Base-by-base conservation (phyloP, 64 coral and sea anemone species). In the Montipora capricornis region DNA sequence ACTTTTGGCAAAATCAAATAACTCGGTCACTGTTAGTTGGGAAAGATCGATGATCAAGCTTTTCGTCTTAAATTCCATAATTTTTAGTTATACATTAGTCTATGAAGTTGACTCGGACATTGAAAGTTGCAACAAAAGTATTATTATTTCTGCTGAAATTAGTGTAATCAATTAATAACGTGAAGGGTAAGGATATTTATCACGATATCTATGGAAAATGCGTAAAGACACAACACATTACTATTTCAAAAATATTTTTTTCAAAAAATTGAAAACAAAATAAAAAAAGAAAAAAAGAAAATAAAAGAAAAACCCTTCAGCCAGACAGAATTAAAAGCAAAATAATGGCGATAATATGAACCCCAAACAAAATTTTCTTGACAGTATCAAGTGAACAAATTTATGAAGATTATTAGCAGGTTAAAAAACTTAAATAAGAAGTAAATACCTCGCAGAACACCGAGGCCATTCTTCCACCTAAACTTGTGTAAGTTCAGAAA, bases 361-460 rank as follows among this genome's bases (percentile, higher is more conserved):
- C 52, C 52, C 52, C 52, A 55, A 55, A 5, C 52, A 55, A 55
- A 55, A 7, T 10, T 5, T 55, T 55, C 10, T 0, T 55, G 52
- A 55, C 5, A 10, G 52, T 55, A 55, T 55, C 52, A 55, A 0
- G 10, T 10, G 10, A 64, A 15, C 9, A 64, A 11, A 16, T 64
- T 16, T 14, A 11, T 64, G 14, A 15, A 11, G 0, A 9, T 7
- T 4, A 71, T 5, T 20, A 22, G 68, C 8, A 20, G 68, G 20
- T 6, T 24, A 24, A 15, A 4, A 5, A 71, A 71, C 68, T 6
- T 5, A 24, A 71, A 20, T 4, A 20, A 20, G 20, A 71, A 0
- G 10, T 29, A 7, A 61, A 81, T 71, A 86, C 82, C 82, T 86
- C 82, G 82, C 45, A 86, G 8, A 71, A 71, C 46, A 47, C 10